These are phyloP conservation scores for Poecilobothrus nobilitatus DNA, from an alignment of 2,888 invertebrate species.

Conservation along the genomic window DNA sequence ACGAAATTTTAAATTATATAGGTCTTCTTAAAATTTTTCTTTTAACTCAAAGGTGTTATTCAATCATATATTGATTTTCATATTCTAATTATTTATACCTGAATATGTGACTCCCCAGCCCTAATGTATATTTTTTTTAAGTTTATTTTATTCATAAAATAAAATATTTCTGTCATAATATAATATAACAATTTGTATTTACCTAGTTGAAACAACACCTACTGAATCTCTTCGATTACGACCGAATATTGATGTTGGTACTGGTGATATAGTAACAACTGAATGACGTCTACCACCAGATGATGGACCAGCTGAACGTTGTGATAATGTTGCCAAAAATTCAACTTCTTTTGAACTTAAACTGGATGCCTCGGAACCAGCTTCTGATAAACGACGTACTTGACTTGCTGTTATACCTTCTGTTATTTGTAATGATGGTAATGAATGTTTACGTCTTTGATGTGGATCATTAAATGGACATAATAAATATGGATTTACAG, in stretches of 20 bases:
- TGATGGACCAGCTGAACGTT: slow-evolving; percentile 50
- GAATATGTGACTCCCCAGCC: too few species aligned
- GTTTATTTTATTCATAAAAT: too few species aligned
- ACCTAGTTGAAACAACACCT: slow-evolving; percentile 58
- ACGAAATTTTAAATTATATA: too few species aligned
- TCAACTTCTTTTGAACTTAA: slow-evolving; percentile 71
- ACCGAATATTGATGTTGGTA: slow-evolving; percentile 70
- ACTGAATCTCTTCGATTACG: slow-evolving; percentile 73
- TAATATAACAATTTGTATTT: slow-evolving; percentile 26
- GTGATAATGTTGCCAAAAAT: slow-evolving; percentile 74
- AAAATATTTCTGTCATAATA: too few species aligned
- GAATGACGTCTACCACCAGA: slow-evolving; percentile 73
- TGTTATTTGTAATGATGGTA: slow-evolving; percentile 75
- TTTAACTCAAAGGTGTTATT: too few species aligned
- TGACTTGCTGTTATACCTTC: slow-evolving; percentile 81
- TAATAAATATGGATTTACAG: slow-evolving; percentile 70
- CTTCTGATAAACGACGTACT: slow-evolving; percentile 72
- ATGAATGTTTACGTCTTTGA: slow-evolving; percentile 69
- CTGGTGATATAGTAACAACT: slow-evolving; percentile 76
- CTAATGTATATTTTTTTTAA: too few species aligned
- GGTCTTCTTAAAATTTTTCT: too few species aligned
- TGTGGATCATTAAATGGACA: slow-evolving; percentile 70
- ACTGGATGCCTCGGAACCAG: slow-evolving; percentile 63
- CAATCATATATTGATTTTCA: too few species aligned
- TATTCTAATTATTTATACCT: too few species aligned